Evolutionary conservation across 2,888 invertebrate species (phyloP).

Genomic region (Trissoscelio sp.): DNA sequence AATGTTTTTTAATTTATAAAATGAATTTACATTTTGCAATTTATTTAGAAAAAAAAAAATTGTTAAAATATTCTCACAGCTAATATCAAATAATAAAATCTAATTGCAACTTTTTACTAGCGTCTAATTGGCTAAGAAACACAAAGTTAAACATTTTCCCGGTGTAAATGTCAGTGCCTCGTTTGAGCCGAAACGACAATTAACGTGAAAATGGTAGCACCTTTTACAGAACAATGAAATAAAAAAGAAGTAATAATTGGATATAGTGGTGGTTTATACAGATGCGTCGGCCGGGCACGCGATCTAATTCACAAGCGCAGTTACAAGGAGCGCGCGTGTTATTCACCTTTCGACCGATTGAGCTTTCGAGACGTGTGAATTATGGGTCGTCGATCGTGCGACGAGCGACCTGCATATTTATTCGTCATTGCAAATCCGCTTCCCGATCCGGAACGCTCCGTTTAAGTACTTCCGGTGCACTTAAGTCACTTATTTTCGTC

Average conservation of each 20-base stretch:
- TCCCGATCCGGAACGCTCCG: slow-evolving; percentile 20
- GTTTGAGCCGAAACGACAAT: slow-evolving; percentile 26
- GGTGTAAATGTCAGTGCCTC: slow-evolving; percentile 1
- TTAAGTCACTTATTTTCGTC: slow-evolving; percentile 1
- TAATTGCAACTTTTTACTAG: neutral
- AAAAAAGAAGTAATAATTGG: slow-evolving; percentile 46
- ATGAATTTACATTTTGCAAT: too few relatives aligned
- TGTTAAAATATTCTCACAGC: too few relatives aligned
- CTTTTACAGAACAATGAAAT: slow-evolving; percentile 48
- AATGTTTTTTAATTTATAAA: too few relatives aligned
- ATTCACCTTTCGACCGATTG: slow-evolving; percentile 68
- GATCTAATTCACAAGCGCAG: slow-evolving; percentile 65
- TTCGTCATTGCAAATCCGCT: slow-evolving; percentile 37
- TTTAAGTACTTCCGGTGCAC: slow-evolving; percentile 15
- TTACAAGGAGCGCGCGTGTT: slow-evolving; percentile 48
- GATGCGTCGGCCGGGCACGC: slow-evolving; percentile 41
- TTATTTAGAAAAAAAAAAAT: too few relatives aligned
- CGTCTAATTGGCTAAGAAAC: slow-evolving; percentile 4
- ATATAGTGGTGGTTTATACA: slow-evolving; percentile 43
- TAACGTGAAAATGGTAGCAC: slow-evolving; percentile 10
- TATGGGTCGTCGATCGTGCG: slow-evolving; percentile 31
- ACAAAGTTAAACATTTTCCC: neutral
- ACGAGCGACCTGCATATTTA: slow-evolving; percentile 61
- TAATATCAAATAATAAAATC: too few relatives aligned
- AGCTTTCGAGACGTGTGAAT: slow-evolving; percentile 60